These are phyloP conservation scores for Istiophorus platypterus DNA, from an alignment of 2,113 vertebrate genomes.

Conservation along the genomic window DNA sequence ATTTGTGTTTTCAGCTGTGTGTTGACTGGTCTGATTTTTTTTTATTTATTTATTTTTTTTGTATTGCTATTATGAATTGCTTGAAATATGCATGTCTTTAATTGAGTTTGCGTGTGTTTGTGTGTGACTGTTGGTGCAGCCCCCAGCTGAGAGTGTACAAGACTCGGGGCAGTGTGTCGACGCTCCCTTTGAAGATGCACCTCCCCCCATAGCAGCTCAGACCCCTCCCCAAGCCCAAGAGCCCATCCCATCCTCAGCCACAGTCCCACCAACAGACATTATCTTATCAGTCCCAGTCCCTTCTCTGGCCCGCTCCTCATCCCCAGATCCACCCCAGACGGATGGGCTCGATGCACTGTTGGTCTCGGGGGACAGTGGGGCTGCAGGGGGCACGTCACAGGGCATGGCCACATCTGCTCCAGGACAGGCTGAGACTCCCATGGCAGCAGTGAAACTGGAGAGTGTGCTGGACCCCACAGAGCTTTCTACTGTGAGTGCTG, in stretches of 20 bases:
- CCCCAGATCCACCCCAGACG: conserved; percentile 75
- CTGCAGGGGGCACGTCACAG: conserved; percentile 75
- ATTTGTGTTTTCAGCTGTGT: conserved; percentile 64
- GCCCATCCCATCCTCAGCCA: conserved; percentile 56
- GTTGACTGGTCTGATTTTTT: conserved; percentile 57
- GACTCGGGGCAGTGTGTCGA: conserved; percentile 79
- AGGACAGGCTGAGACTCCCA: conserved; percentile 77
- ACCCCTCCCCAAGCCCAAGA: conserved; percentile 69
- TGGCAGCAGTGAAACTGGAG: conserved; percentile 86
- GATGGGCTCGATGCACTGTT: conserved; percentile 71
- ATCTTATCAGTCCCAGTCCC: conserved; percentile 68
- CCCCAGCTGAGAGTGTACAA: conserved; percentile 82
- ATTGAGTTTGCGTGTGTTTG: conserved; percentile 79
- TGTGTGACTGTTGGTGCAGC: conserved; percentile 88
- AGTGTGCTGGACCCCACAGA: conserved; percentile 94
- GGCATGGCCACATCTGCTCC: conserved; percentile 79
- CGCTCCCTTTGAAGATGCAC: conserved; percentile 74
- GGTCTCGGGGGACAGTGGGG: conserved; percentile 74
- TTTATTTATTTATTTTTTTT: conserved; percentile 29
- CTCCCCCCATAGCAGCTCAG: conserved; percentile 71
- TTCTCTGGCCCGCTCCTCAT: conserved; percentile 46
- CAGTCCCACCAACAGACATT: conserved; percentile 70
- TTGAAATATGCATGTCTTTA: conserved; percentile 81
- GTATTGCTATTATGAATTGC: conserved; percentile 69
- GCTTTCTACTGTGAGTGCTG: conserved; percentile 99